Conservation (phyloP, 2,113 vertebrate species). For the Prionailurus viverrinus region DNA sequence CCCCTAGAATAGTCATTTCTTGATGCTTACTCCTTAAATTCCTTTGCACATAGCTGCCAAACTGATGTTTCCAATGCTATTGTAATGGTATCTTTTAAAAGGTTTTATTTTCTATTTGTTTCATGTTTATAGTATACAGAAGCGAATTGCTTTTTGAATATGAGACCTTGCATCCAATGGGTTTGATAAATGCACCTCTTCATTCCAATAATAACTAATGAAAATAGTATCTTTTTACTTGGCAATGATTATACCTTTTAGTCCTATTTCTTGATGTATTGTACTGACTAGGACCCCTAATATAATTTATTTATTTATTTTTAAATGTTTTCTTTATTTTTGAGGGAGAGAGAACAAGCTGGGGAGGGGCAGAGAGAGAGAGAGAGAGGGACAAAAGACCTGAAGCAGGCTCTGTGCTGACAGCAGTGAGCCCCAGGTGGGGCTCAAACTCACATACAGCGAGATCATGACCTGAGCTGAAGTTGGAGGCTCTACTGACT, state of each 20-base stretch:
- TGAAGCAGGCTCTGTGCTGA: too few species aligned
- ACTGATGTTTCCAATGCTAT: background rate
- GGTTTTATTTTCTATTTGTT: conserved; percentile 2
- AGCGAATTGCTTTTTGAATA: background rate
- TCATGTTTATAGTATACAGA: background rate
- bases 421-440: too few species aligned
- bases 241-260: background rate
- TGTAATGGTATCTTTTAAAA: background rate
- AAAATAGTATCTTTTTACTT: background rate
- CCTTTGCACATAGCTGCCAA: background rate
- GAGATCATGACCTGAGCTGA: too few species aligned
- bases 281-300: background rate
- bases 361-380: too few species aligned
- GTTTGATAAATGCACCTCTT: conserved; percentile 34
- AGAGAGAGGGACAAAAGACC: too few species aligned
- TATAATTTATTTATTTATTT: background rate
- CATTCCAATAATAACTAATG: conserved; percentile 2
- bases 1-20: conserved; percentile 2
- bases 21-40: conserved; percentile 33
- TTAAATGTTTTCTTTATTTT: too few species aligned
- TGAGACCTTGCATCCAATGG: background rate
- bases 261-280: conserved; percentile 43
- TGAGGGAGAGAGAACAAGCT: too few species aligned
- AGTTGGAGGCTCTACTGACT: too few species aligned
- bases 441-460: too few species aligned